These are phyloP conservation scores for Dolichopus griseipennis DNA, from an alignment of 2,888 invertebrate genomes.

Conservation along the genomic window DNA sequence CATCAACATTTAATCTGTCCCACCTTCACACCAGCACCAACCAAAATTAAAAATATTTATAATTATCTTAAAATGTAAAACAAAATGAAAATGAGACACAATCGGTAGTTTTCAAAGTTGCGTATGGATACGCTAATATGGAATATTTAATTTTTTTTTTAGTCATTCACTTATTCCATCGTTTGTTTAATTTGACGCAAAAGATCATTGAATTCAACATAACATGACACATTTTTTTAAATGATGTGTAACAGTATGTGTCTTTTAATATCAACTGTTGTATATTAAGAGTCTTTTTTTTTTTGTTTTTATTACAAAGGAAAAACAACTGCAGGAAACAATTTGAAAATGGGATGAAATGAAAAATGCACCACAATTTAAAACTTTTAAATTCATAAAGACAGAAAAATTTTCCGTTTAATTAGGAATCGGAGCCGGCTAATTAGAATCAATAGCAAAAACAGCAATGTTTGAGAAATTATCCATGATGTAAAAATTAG, in stretches of 20 bases:
- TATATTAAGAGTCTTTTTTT: not conserved
- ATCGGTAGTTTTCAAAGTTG: too few species aligned
- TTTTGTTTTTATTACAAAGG: not conserved
- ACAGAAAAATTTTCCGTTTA: constrained; percentile 3
- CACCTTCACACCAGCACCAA: too few species aligned
- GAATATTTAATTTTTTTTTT: too few species aligned
- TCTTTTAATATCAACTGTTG: not conserved
- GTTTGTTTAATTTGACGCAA: not conserved
- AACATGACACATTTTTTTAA: not conserved
- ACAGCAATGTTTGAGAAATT: too few species aligned
- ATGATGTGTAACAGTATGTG: not conserved
- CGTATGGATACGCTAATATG: too few species aligned
- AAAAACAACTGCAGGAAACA: too few species aligned
- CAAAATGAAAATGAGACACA: too few species aligned
- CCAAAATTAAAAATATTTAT: too few species aligned
- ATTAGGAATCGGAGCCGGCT: not conserved
- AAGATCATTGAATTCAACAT: not conserved
- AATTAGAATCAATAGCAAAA: too few species aligned
- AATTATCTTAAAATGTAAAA: too few species aligned
- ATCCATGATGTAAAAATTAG: not conserved
- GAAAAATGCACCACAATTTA: not conserved
- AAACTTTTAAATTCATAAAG: not conserved
- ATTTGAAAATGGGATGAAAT: not conserved
- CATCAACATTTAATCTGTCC: too few species aligned
- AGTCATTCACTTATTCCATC: too few species aligned